phyloP scores from a whole-genome alignment of 2,888 invertebrate species.

The Caenorhabditis sulstoni region DNA sequence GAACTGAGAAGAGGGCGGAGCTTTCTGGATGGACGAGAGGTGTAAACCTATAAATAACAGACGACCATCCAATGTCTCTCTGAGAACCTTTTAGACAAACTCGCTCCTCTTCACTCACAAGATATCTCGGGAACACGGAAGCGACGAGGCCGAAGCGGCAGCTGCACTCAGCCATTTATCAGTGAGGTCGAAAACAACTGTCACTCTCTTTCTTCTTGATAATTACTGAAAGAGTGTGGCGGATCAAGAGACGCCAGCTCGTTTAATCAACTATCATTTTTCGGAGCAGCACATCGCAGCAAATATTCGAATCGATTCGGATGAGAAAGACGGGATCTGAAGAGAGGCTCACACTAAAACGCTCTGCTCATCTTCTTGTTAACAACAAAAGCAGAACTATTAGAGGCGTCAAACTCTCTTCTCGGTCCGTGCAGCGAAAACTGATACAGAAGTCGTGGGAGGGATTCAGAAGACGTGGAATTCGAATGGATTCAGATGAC shows the following conservation, averaged over 20 bases:
- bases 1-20: background rate
- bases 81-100: constrained; percentile 8
- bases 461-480: background rate
- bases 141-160: constrained; percentile 9
- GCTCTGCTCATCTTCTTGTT: too few relatives aligned
- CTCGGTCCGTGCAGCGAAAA: background rate
- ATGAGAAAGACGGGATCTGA: too few relatives aligned
- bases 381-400: background rate
- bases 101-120: background rate
- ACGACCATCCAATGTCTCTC: background rate
- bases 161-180: constrained; percentile 50
- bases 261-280: constrained; percentile 17
- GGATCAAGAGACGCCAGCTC: background rate
- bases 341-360: too few relatives aligned
- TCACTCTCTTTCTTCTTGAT: constrained; percentile 16
- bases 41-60: constrained; percentile 18
- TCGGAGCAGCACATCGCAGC: background rate
- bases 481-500: constrained; percentile 13
- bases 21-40: background rate
- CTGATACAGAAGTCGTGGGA: constrained; percentile 4
- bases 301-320: background rate
- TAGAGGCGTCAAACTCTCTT: background rate
- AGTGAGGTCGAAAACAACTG: constrained; percentile 53
- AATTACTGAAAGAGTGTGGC: constrained; percentile 8
- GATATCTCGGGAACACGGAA: constrained; percentile 20